These are phyloP conservation scores for Charadrius vociferus DNA, from an alignment of 2,113 vertebrate genomes.

Conservation along the genomic window DNA sequence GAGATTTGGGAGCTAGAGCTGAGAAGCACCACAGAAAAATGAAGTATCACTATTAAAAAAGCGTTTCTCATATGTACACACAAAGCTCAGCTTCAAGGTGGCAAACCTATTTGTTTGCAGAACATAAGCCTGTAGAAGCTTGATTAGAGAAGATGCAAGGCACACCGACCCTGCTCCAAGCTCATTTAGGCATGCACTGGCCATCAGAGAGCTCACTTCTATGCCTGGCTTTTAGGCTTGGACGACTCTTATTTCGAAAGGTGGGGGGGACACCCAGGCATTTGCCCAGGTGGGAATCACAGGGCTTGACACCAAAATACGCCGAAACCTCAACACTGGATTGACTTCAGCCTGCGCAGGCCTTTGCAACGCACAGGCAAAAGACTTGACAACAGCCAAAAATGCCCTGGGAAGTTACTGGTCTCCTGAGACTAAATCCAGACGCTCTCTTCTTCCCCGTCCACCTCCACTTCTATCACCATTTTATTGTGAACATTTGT, in stretches of 20 bases:
- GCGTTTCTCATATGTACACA: background rate
- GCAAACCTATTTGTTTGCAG: background rate
- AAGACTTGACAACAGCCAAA: background rate
- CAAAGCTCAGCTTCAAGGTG: background rate
- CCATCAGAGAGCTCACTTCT: background rate
- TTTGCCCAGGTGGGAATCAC: background rate
- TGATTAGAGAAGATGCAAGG: background rate
- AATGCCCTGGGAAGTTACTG: background rate
- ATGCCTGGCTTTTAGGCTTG: background rate
- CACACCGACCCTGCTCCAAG: background rate
- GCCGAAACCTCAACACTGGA: fast-evolving
- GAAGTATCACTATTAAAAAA: background rate
- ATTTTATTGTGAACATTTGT: constrained; percentile 45
- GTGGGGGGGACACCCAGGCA: fast-evolving
- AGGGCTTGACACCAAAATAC: background rate
- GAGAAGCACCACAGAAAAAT: background rate
- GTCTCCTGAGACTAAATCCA: background rate
- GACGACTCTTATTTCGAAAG: background rate
- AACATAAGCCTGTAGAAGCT: background rate
- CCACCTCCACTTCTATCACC: background rate
- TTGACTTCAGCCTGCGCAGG: background rate
- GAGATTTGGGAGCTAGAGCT: background rate
- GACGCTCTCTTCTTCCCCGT: background rate
- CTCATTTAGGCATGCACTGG: fast-evolving
- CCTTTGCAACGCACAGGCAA: background rate